Base-by-base conservation (phyloP, 2,888 invertebrate species). In the Clivina fossor region DNA sequence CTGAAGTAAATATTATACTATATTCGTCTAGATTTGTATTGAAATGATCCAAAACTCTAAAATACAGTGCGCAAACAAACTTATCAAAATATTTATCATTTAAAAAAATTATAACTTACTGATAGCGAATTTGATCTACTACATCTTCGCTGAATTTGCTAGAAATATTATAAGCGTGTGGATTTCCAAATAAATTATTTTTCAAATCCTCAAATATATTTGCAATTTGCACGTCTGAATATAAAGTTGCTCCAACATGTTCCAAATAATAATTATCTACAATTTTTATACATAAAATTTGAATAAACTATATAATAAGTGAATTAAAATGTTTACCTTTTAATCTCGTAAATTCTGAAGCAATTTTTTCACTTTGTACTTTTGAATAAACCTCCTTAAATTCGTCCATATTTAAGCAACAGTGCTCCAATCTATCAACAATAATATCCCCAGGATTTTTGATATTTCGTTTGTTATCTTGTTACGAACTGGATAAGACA, bases 1-100 rank as follows among this genome's bases (percentile, higher is more conserved):
- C 93, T 0, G 90, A 85, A n/a, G 96, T 97, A 69, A 98, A 98
- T 61, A 98, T 82, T 1, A 98, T 82, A 56, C 83, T 81, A 72
- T 97, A 97, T 43, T 90, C 86, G 5, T 89, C 82, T 0, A 82
- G 73, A 60, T 81, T 82, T 4, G 93, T 89, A 62, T 91, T 86
- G 68, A 97, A 96, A 72, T 90, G 86, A 56, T 83, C 78, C n/a
- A 97, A 76, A 60, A 96, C 79, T 69, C 90, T 89, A 66, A 26
- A 76, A 69, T 60, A 53, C 53, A 58, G 56, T 35, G 15, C n/a
- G n/a, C n/a, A n/a, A n/a, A n/a, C n/a, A n/a, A n/a, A n/a, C n/a
- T n/a, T n/a, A n/a, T 30, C 22, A 47, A 62, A 38, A 61, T 60
- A 50, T 61, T 49, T 13, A 50, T 53, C 24, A 20, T 20, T 16